A percentile compares a stretch with the other conserved stretches of the same genome.
These are phyloP conservation scores for Aldabrachelys gigantea DNA, from an alignment of 2,113 vertebrate species.

Conservation along the genomic window DNA sequence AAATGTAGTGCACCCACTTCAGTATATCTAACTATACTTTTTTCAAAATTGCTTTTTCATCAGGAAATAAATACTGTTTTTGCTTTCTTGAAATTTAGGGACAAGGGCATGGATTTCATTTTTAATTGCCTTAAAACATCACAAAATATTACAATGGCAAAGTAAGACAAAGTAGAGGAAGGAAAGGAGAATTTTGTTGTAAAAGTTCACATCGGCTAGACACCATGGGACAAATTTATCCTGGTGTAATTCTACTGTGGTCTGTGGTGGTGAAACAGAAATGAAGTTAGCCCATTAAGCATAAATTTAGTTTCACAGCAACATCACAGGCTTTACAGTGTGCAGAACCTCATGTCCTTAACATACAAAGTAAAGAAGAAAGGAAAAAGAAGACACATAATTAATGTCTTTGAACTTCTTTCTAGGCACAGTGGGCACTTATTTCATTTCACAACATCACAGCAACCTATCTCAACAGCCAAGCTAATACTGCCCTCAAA, in stretches of 20 bases:
- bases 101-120: neutral
- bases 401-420: neutral
- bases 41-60: neutral
- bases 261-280: neutral
- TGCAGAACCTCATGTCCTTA: neutral
- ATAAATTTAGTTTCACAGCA: neutral
- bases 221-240: neutral
- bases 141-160: neutral
- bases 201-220: neutral
- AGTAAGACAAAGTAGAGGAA: neutral
- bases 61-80: neutral
- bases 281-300: neutral
- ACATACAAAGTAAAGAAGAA: neutral
- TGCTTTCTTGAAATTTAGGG: neutral
- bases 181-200: neutral
- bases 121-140: neutral
- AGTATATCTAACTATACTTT: rapidly evolving
- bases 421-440: neutral
- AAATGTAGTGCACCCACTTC: neutral
- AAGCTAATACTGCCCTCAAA: neutral
- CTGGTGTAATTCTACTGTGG: neutral
- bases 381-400: neutral
- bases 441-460: neutral
- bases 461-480: neutral
- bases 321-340: neutral